A percentile compares a stretch with the other conserved stretches of the same genome.
These are phyloP conservation scores for Platycnemis pennipes DNA, from an alignment of 2,888 invertebrate species.

Conservation along the genomic window DNA sequence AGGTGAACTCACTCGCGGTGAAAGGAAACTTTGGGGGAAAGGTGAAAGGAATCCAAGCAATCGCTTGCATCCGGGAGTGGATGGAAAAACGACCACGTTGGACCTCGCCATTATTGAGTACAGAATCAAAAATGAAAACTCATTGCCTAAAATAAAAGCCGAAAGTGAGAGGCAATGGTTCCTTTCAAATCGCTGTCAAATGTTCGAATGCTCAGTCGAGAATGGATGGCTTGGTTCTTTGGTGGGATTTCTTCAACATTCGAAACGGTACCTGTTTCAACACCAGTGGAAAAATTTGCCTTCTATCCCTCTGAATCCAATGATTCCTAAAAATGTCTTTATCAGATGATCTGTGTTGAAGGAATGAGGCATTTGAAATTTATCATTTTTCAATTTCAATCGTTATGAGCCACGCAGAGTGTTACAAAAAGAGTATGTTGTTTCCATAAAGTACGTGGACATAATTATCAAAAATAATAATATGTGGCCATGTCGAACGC, in stretches of 20 bases:
- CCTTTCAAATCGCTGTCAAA: background rate
- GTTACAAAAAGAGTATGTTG: no score
- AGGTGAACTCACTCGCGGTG: background rate
- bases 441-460: no score
- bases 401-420: no score
- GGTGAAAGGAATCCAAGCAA: conserved; percentile 34
- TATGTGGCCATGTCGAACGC: no score
- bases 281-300: background rate
- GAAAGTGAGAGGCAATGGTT: background rate
- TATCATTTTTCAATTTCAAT: no score
- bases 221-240: background rate
- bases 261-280: background rate
- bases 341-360: background rate
- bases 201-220: background rate
- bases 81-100: background rate
- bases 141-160: background rate
- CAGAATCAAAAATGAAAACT: background rate
- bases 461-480: no score
- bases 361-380: background rate
- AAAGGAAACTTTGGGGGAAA: conserved; percentile 48
- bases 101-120: background rate
- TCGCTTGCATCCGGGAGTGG: background rate
- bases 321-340: background rate
- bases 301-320: background rate
- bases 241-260: background rate